These are phyloP conservation scores for Propithecus deckenii DNA, from an alignment of 2,797 vertebrate genomes.

Conservation along the genomic window DNA sequence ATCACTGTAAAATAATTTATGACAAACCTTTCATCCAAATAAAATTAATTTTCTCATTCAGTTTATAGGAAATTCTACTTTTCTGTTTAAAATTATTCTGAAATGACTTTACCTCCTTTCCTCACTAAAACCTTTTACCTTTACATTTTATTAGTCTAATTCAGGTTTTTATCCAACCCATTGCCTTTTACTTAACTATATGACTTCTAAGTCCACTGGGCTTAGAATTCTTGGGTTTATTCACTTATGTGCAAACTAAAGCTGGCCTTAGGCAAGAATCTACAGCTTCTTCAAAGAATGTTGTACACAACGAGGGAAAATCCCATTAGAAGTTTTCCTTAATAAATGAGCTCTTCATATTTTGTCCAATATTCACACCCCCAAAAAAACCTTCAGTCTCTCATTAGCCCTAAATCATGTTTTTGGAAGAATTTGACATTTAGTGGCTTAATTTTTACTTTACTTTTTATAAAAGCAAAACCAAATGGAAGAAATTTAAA, in stretches of 20 bases:
- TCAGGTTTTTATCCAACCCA: slow-evolving; percentile 83
- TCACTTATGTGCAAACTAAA: slow-evolving; percentile 69
- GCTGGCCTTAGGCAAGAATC: slow-evolving; percentile 68
- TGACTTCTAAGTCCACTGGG: slow-evolving; percentile 78
- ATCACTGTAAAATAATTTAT: slow-evolving; percentile 74
- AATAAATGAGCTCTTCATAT: slow-evolving; percentile 58
- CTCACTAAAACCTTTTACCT: slow-evolving; percentile 73
- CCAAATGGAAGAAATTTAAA: accelerated
- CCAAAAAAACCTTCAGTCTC: neutral
- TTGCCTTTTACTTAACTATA: slow-evolving; percentile 82
- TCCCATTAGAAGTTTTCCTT: slow-evolving; percentile 37
- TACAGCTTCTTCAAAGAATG: slow-evolving; percentile 62
- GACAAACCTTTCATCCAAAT: slow-evolving; percentile 75
- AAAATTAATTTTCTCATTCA: slow-evolving; percentile 76
- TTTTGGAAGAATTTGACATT: accelerated
- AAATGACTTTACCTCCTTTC: slow-evolving; percentile 41
- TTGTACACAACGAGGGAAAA: slow-evolving; percentile 53
- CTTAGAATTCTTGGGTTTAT: slow-evolving; percentile 68
- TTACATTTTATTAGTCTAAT: slow-evolving; percentile 81
- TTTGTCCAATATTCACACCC: neutral
- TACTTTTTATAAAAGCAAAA: neutral
- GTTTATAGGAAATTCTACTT: slow-evolving; percentile 70
- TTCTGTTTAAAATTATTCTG: slow-evolving; percentile 74
- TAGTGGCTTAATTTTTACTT: neutral
- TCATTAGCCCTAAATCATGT: accelerated